Conservation (phyloP, 2,113 vertebrate genomes). For the Talpa occidentalis region DNA sequence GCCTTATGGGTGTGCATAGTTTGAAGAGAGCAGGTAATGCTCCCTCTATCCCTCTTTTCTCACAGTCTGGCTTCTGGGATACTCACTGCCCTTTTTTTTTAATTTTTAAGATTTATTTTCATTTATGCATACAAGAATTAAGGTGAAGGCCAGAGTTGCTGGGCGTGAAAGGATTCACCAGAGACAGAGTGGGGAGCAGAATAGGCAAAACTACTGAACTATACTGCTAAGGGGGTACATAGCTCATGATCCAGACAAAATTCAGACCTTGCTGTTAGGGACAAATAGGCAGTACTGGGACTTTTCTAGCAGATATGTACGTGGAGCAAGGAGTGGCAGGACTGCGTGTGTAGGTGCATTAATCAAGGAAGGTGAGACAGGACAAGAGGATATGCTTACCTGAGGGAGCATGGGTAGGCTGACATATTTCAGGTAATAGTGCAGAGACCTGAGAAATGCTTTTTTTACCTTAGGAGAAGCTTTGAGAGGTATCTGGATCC, state of each 20-base stretch:
- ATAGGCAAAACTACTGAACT: no score
- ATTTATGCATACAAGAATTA: no score
- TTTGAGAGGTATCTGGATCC: background rate
- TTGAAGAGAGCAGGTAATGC: constrained; percentile 95
- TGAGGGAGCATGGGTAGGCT: background rate
- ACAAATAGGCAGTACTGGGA: background rate
- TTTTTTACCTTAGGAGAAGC: background rate
- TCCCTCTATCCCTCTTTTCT: fast-evolving
- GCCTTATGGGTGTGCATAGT: constrained; percentile 98
- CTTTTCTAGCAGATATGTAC: background rate
- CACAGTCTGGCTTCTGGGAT: background rate
- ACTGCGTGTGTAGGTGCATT: background rate
- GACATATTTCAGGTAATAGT: background rate
- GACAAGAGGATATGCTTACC: fast-evolving
- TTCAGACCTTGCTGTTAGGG: background rate
- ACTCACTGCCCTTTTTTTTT: background rate
- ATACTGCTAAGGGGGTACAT: background rate
- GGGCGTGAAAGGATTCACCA: no score
- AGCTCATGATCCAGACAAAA: background rate
- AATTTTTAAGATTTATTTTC: no score
- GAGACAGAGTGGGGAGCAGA: no score
- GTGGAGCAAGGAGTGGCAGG: background rate
- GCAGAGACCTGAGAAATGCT: background rate
- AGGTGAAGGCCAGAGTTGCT: no score
- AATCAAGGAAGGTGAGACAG: background rate